Percentiles rank a stretch among this genome's conserved stretches.
Conservation (phyloP, 1,140 invertebrate species). For the Helicoverpa armigera region DNA sequence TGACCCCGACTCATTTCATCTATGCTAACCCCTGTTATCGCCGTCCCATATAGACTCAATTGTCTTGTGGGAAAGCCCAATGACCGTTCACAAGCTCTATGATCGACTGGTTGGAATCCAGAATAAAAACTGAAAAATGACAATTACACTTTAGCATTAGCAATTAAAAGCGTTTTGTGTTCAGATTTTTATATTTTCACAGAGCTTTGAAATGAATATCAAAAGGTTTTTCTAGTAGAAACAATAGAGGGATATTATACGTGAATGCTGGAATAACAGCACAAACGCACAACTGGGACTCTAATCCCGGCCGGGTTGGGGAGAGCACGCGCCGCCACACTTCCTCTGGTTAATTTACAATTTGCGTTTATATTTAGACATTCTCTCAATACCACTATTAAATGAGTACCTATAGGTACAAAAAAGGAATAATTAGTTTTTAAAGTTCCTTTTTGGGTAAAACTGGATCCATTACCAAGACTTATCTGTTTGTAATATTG, state of each 20-base stretch:
- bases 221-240: constrained; percentile 67
- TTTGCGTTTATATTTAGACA: constrained; percentile 61
- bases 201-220: constrained; percentile 59
- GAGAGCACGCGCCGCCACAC: constrained; percentile 74
- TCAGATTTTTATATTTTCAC: constrained; percentile 59
- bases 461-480: too few relatives aligned
- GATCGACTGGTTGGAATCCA: constrained; percentile 15
- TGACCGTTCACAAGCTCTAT: constrained; percentile 57
- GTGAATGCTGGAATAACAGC: constrained; percentile 69
- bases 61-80: constrained; percentile 72
- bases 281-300: constrained; percentile 77
- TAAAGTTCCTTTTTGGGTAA: background rate
- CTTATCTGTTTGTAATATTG: too few relatives aligned
- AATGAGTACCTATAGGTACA: constrained; percentile 17
- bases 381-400: constrained; percentile 44
- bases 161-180: constrained; percentile 62
- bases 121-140: constrained; percentile 35
- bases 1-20: constrained; percentile 80
- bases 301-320: constrained; percentile 73
- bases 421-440: constrained; percentile 5
- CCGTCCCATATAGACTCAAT: constrained; percentile 75
- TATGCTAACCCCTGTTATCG: constrained; percentile 74
- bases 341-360: constrained; percentile 76
- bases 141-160: constrained; percentile 51
- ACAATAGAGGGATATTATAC: constrained; percentile 73